phyloP scores from a whole-genome alignment of 2,113 vertebrate genomes.

The Tautogolabrus adspersus region DNA sequence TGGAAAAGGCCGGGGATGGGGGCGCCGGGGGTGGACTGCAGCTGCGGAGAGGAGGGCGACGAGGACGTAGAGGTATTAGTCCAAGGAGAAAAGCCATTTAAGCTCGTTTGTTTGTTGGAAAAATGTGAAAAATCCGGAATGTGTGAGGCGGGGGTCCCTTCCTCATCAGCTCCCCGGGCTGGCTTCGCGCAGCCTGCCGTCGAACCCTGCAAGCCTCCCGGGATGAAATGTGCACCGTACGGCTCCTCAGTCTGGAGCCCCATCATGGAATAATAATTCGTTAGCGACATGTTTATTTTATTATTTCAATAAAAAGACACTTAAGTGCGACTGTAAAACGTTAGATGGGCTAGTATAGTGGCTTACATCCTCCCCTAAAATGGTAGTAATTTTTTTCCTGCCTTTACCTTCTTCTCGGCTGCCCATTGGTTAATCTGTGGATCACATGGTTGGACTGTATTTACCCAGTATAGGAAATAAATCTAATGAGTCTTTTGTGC shows the following conservation, averaged over 20 bases:
- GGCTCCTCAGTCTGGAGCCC: conserved; percentile 78
- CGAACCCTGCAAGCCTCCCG: conserved; percentile 76
- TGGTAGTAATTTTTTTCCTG: conserved; percentile 78
- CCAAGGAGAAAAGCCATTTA: conserved; percentile 77
- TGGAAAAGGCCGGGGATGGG: conserved; percentile 73
- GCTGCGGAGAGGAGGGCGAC: conserved; percentile 63
- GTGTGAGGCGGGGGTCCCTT: conserved; percentile 66
- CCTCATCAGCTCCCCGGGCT: conserved; percentile 63
- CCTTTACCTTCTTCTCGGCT: conserved; percentile 69
- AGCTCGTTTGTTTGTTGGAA: conserved; percentile 67
- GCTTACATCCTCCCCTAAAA: conserved; percentile 82
- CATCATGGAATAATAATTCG: conserved; percentile 84
- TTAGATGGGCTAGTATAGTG: conserved; percentile 76
- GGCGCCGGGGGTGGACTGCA: conserved; percentile 61
- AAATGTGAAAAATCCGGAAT: conserved; percentile 78
- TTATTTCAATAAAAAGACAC: conserved; percentile 82
- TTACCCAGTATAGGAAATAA: conserved; percentile 68
- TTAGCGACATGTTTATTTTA: conserved; percentile 84
- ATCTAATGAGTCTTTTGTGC: conserved; percentile 74
- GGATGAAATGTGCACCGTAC: conserved; percentile 78
- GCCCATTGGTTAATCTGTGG: conserved; percentile 69
- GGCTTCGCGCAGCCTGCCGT: conserved; percentile 72
- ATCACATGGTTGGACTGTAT: conserved; percentile 78
- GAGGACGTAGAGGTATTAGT: conserved; percentile 59
- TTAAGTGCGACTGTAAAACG: conserved; percentile 82